These are phyloP conservation scores for Tetropium fuscum DNA, from an alignment of 2,888 invertebrate genomes.

Conservation along the genomic window DNA sequence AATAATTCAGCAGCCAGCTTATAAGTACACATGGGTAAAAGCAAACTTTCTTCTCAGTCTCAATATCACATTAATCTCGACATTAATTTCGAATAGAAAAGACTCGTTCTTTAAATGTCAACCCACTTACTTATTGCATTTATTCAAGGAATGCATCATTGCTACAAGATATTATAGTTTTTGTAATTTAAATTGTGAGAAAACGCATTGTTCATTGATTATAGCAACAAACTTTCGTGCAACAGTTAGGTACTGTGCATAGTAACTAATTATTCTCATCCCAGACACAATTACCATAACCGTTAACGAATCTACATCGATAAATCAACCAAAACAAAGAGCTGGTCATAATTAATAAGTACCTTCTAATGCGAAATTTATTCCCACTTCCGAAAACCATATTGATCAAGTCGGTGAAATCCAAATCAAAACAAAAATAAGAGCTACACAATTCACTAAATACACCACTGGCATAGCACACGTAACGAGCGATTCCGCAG, in stretches of 20 bases:
- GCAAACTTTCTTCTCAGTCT: conserved; percentile 10
- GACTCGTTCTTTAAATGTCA: conserved; percentile 25
- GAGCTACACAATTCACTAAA: conserved; percentile 38
- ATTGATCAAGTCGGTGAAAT: conserved; percentile 44
- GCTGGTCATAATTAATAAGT: conserved; percentile 36
- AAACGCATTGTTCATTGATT: conserved; percentile 14
- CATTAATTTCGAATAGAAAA: conserved; percentile 11
- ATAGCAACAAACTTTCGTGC: conserved; percentile 1
- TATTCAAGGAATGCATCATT: conserved; percentile 5
- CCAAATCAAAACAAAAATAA: conserved; percentile 45
- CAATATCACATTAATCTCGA: neutral
- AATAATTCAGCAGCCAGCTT: neutral
- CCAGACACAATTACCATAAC: neutral
- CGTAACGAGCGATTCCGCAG: conserved; percentile 37
- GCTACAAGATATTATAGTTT: no score
- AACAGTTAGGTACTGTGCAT: no score
- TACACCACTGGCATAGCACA: conserved; percentile 41
- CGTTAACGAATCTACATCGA: neutral
- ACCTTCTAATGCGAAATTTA: conserved; percentile 71
- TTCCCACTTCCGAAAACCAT: conserved; percentile 67
- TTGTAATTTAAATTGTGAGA: conserved; percentile 4
- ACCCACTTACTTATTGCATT: conserved; percentile 30
- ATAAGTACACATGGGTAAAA: conserved; percentile 9
- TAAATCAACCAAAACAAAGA: neutral
- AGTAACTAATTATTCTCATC: neutral